Evolutionary conservation across 2,797 vertebrate genomes (phyloP).

Genomic region (Sebastes paucispinis): DNA sequence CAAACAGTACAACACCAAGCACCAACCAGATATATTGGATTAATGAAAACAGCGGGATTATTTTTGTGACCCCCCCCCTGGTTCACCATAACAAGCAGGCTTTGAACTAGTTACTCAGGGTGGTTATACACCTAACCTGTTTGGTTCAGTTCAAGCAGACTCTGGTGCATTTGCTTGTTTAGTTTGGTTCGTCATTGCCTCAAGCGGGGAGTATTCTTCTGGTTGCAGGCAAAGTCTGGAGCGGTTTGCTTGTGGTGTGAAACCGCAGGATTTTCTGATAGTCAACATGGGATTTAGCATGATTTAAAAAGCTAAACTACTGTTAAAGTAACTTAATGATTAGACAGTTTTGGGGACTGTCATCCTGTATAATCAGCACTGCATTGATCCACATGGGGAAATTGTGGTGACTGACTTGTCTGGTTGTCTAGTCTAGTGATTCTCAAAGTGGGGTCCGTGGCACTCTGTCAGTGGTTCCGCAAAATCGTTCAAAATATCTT

Average conservation of each 20-base stretch:
- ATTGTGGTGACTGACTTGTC: neutral
- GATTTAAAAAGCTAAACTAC: neutral
- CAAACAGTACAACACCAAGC: neutral
- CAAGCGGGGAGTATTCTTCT: neutral
- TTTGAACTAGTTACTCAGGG: neutral
- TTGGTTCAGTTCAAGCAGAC: neutral
- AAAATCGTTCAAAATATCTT: too few relatives aligned
- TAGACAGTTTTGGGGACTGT: neutral
- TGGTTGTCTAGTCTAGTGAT: neutral
- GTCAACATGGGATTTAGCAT: neutral
- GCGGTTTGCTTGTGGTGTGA: neutral
- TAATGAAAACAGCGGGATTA: neutral
- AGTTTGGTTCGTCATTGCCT: neutral
- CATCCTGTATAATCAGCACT: neutral
- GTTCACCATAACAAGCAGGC: neutral
- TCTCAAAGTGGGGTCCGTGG: too few relatives aligned
- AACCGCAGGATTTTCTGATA: neutral
- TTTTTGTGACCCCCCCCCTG: neutral
- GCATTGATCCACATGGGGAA: neutral
- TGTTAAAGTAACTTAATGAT: neutral
- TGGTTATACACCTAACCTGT: neutral
- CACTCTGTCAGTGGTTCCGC: accelerated
- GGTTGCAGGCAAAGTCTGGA: neutral
- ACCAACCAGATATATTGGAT: neutral
- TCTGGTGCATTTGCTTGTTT: neutral